Evolutionary conservation across 2,888 invertebrate species (phyloP), one percentile per base, ranked within the genome.

Genomic region (Eupithecia tripunctaria): DNA sequence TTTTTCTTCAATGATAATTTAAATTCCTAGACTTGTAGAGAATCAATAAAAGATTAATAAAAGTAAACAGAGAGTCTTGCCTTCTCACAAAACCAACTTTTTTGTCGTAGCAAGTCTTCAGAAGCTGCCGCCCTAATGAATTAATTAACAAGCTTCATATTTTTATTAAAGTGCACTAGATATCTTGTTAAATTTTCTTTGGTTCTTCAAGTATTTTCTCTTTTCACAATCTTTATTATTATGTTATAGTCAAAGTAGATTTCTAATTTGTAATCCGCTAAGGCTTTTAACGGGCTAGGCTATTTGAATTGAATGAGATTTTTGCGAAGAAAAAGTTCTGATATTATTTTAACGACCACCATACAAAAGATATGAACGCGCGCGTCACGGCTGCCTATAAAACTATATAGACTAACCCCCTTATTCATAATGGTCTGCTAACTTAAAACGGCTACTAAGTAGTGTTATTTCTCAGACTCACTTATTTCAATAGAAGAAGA

Each of bases 361-460:
- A 67, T 72, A 65, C 67, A 70, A 76, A 78, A 76, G 76, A 78
- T 75, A 72, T 78, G 67, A 78, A 78, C 78, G 78, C 73, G 71
- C 71, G 67, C 67, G 65, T 29, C 25, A 29, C 47, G 56, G 56
- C 43, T 32, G 62, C 64, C 43, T 15, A 70, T 60, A 41, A 68
- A 29, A 56, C 25, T 59, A 62, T 43, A 62, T 63, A n/a, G n/a
- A n/a, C n/a, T n/a, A n/a, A n/a, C n/a, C n/a, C n/a, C n/a, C n/a
- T n/a, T n/a, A n/a, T n/a, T n/a, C n/a, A n/a, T n/a, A n/a, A n/a
- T n/a, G n/a, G n/a, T n/a, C n/a, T n/a, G n/a, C n/a, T n/a, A n/a
- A n/a, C n/a, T n/a, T n/a, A n/a, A n/a, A n/a, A n/a, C n/a, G n/a
- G n/a, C n/a, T n/a, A n/a, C n/a, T n/a, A n/a, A n/a, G n/a, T n/a